Base-by-base conservation (phyloP, 2,113 vertebrate species). In the Salvelinus alpinus region DNA sequence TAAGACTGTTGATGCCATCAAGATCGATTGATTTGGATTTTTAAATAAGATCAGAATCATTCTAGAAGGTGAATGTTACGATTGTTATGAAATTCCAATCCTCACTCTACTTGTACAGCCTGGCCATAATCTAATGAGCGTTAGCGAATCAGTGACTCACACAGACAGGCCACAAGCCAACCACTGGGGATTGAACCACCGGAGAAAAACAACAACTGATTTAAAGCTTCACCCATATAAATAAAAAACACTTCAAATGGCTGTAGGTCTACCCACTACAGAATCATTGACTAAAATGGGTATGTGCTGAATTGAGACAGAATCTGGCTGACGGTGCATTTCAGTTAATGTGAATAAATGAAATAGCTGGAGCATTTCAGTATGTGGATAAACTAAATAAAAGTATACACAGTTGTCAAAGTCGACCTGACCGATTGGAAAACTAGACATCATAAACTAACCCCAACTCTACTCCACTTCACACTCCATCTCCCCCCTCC, bases 81-180 rank as follows among this genome's bases (percentile, higher is more conserved):
- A 13, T 22, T 72, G 72, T 90, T 85, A 81, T 72, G 65, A 87
- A 87, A 90, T 81, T 75, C 54, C 2, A 79, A 48, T 70, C 67
- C 71, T 31, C 70, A 76, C 64, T 62, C 38, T 44, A 9, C 38
- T 44, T 74, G 79, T 27, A 64, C 51, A 54, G 51, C 51, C 51
- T 18, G 51, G 51, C 75, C 72, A 9, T 90, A 91, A 91, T 91
- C 87, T 69, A 54, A 82, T 90, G 85, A 86, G 71, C 54, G 12
- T 68, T 64, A 51, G 79, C 79, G 71, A 78, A 64, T 31, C 60
- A 18, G 70, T 76, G 38, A 44, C 70, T 87, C 86, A 81, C 14
- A 20, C 14, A 54, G 51, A 54, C 16, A 47, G 51, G 57, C 65
- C 16, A 68, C 20, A 9, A 68, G 54, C 24, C 27, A 81, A 72